Conservation (phyloP, 1,140 invertebrate genomes). For the Psilanteris sp. region DNA sequence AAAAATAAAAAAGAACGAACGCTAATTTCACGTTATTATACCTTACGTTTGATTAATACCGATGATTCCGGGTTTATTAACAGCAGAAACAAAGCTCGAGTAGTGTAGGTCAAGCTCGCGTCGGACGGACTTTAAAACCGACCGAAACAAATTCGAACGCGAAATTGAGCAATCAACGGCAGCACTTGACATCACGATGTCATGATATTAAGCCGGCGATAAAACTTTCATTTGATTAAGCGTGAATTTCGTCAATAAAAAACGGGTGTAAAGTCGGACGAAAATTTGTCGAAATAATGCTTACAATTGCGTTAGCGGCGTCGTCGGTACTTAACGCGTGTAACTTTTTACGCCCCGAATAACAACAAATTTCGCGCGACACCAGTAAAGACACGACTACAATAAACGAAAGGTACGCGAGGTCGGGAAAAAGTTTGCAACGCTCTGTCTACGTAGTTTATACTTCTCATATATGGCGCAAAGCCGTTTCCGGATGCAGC, state of each 20-base stretch:
- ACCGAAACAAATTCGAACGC: neutral
- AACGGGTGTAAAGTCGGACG: constrained; percentile 6
- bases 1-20: neutral
- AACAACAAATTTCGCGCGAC: constrained; percentile 19
- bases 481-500: constrained; percentile 64
- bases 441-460: constrained; percentile 53
- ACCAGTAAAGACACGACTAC: constrained; percentile 18
- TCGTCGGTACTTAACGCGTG: neutral
- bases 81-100: too few species aligned
- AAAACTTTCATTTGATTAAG: constrained; percentile 26
- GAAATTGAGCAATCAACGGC: constrained; percentile 1
- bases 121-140: constrained; percentile 1
- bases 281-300: constrained; percentile 12
- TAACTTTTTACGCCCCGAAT: constrained; percentile 31
- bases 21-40: constrained; percentile 10
- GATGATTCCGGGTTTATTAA: too few species aligned
- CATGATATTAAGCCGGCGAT: neutral
- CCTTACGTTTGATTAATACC: too few species aligned
- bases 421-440: constrained; percentile 44
- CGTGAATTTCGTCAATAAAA: constrained; percentile 17
- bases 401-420: constrained; percentile 22
- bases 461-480: constrained; percentile 59
- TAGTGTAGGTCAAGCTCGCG: constrained; percentile 9
- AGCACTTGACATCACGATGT: constrained; percentile 1
- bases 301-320: constrained; percentile 6